Percentiles rank a stretch among this genome's conserved stretches.
phyloP scores from a whole-genome alignment of 1,140 invertebrate species.

The Drosophila paulistorum region DNA sequence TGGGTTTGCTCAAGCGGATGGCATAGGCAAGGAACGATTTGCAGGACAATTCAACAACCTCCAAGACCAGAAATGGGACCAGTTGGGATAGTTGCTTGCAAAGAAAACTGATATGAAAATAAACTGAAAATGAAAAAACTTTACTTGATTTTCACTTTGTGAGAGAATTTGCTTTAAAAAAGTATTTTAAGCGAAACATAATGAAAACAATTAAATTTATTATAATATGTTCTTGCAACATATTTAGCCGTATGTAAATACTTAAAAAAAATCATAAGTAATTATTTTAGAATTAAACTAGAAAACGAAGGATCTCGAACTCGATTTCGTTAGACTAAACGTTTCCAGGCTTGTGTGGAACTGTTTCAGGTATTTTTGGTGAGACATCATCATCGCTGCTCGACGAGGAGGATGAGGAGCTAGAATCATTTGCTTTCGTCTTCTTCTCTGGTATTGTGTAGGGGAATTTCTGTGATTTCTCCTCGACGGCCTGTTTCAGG shows the following conservation, averaged over 20 bases:
- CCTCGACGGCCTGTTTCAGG: slow-evolving; percentile 84
- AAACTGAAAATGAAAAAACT: no score
- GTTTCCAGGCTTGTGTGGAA: slow-evolving; percentile 56
- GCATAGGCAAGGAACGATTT: no score
- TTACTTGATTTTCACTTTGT: no score
- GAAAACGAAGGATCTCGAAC: neutral
- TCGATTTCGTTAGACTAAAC: slow-evolving; percentile 19
- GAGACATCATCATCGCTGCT: slow-evolving; percentile 80
- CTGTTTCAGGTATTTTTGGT: slow-evolving; percentile 70
- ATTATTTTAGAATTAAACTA: slow-evolving; percentile 54
- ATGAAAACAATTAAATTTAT: slow-evolving; percentile 69
- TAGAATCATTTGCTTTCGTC: slow-evolving; percentile 70
- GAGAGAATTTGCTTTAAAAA: no score
- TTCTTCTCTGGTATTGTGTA: slow-evolving; percentile 78
- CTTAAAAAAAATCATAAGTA: slow-evolving; percentile 53
- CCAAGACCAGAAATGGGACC: no score
- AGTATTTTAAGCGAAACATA: neutral
- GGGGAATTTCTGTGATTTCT: slow-evolving; percentile 83
- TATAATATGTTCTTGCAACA: slow-evolving; percentile 52
- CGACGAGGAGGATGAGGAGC: slow-evolving; percentile 75
- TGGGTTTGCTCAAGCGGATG: no score
- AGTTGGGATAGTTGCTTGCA: no score
- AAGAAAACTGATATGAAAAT: no score
- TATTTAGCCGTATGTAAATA: slow-evolving; percentile 59
- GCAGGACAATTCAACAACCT: no score